phyloP scores from a whole-genome alignment of 1,140 invertebrate species.

The Sminthurinus signatus region DNA sequence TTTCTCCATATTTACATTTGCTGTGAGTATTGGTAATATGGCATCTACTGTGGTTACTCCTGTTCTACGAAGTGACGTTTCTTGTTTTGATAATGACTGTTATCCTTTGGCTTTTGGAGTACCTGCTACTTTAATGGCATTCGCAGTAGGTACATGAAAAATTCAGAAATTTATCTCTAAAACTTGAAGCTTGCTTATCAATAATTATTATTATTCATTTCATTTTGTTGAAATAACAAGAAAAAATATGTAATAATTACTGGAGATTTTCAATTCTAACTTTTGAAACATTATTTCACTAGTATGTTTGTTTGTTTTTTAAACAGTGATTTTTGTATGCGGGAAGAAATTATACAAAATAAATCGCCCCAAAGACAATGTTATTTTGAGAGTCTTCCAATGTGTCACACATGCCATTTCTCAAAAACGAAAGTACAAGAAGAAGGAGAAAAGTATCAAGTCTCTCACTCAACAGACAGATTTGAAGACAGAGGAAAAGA shows the following conservation, averaged over 20 bases:
- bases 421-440: not conserved
- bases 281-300: not conserved
- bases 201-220: no score
- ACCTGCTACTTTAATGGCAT: conserved; percentile 51
- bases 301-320: conserved; percentile 43
- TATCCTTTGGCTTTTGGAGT: conserved; percentile 57
- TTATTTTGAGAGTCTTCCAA: conserved; percentile 66
- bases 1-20: conserved; percentile 56
- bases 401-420: conserved; percentile 53
- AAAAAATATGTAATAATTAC: no score
- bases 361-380: conserved; percentile 71
- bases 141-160: conserved; percentile 45
- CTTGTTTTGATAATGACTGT: conserved; percentile 53
- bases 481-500: not conserved
- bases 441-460: not conserved
- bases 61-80: conserved; percentile 50
- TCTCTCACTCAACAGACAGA: not conserved
- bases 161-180: not conserved
- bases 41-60: conserved; percentile 54
- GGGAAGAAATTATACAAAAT: conserved; percentile 72
- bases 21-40: conserved; percentile 55
- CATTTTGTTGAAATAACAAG: no score
- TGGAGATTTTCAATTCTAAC: no score
- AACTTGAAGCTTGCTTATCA: no score
- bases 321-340: conserved; percentile 70